phyloP scores from a whole-genome alignment of 2,888 invertebrate genomes.

The Scelioninae gen. 1 region DNA sequence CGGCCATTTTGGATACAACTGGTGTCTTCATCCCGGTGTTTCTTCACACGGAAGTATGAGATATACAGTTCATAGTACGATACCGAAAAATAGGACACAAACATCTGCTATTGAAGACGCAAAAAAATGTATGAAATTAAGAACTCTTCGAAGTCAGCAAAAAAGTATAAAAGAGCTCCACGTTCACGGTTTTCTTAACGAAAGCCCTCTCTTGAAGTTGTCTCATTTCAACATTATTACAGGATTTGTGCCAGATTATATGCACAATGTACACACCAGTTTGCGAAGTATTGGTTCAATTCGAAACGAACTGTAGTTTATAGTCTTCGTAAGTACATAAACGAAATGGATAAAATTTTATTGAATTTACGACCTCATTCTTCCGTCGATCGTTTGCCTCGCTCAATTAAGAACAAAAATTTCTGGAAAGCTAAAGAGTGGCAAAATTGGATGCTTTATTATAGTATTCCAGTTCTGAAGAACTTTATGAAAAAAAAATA shows the following conservation, averaged over 20 bases:
- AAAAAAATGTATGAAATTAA: too few relatives aligned
- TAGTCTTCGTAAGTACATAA: background rate
- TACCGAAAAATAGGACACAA: too few relatives aligned
- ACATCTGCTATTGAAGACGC: too few relatives aligned
- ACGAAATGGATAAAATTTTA: conserved; percentile 5
- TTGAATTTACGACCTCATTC: conserved; percentile 12
- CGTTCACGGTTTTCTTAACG: conserved; percentile 29
- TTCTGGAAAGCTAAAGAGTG: conserved; percentile 21
- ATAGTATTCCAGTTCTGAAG: background rate
- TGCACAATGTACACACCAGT: conserved; percentile 65
- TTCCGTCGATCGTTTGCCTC: conserved; percentile 4
- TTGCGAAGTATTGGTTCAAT: conserved; percentile 10
- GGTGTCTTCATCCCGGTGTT: too few relatives aligned
- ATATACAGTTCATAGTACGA: too few relatives aligned
- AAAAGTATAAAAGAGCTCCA: conserved; percentile 35
- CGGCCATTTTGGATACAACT: too few relatives aligned
- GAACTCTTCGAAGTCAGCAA: background rate
- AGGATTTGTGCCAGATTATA: conserved; percentile 58
- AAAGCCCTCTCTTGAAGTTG: conserved; percentile 42
- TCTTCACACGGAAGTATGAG: too few relatives aligned
- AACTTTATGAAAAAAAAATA: background rate
- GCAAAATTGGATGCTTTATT: conserved; percentile 14
- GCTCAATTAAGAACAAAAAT: background rate
- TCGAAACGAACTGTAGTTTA: background rate
- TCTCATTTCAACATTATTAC: conserved; percentile 60